Percentiles rank a stretch among this genome's conserved stretches.
Evolutionary conservation across 2,113 vertebrate species (phyloP).

Genomic region (Nerophis lumbriciformis): DNA sequence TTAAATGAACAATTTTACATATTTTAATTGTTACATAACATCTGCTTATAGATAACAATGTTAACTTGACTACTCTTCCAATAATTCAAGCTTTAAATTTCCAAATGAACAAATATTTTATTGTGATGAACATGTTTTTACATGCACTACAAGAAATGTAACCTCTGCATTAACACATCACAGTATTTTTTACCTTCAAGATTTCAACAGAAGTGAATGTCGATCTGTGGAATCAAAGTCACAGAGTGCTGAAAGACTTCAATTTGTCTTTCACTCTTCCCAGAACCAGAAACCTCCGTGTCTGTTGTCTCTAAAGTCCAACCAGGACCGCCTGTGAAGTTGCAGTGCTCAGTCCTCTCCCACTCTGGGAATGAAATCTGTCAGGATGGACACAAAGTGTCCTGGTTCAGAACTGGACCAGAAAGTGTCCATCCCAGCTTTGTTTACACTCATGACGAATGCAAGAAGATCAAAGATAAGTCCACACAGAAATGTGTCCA

Average conservation of each 20-base stretch:
- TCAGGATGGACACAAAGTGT: conserved; percentile 13
- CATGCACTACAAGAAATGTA: too few species aligned
- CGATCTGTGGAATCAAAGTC: too few species aligned
- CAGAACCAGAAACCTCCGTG: conserved; percentile 12
- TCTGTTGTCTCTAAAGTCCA: neutral
- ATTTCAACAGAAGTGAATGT: too few species aligned
- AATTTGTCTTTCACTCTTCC: neutral
- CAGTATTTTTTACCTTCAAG: too few species aligned
- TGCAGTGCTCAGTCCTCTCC: conserved; percentile 37
- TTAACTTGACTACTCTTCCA: too few species aligned
- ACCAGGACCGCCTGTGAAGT: conserved; percentile 19
- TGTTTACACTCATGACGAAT: conserved; percentile 4
- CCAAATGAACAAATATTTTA: too few species aligned
- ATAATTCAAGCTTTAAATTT: too few species aligned
- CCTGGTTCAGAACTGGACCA: conserved; percentile 33
- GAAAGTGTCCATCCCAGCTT: conserved; percentile 4
- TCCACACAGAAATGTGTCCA: conserved; percentile 6
- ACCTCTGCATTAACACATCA: too few species aligned
- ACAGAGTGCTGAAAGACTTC: neutral
- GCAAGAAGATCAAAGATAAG: neutral
- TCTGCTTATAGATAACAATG: too few species aligned
- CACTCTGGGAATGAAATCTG: conserved; percentile 8
- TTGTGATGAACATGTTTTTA: too few species aligned
- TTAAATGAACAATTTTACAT: too few species aligned
- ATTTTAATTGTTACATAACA: too few species aligned